Evolutionary conservation across 2,888 invertebrate species (phyloP).

Genomic region (Alsophila aescularia): DNA sequence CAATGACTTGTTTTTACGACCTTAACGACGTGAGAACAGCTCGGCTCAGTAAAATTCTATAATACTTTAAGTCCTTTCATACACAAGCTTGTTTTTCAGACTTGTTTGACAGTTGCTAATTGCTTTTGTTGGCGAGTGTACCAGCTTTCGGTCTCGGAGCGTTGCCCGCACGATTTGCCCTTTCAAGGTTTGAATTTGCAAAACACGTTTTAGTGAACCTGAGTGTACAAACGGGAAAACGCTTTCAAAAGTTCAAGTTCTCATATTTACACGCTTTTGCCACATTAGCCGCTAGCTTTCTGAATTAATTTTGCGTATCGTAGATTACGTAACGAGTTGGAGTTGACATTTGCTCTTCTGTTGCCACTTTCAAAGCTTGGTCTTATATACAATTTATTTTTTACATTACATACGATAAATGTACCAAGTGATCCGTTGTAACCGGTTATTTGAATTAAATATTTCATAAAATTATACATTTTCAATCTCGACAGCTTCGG

Average conservation of each 20-base stretch:
- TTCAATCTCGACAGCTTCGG: no score
- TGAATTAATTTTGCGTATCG: constrained; percentile 29
- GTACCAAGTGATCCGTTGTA: not conserved
- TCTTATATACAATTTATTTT: constrained; percentile 13
- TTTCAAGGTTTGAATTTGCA: constrained; percentile 41
- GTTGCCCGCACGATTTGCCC: constrained; percentile 37
- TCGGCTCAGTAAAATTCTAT: constrained; percentile 25
- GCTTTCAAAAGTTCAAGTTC: constrained; percentile 36
- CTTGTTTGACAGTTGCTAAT: constrained; percentile 53
- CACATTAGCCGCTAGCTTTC: constrained; percentile 34
- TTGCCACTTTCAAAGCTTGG: constrained; percentile 1
- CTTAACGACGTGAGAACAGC: constrained; percentile 33
- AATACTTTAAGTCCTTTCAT: constrained; percentile 33
- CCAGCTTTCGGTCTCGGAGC: constrained; percentile 34
- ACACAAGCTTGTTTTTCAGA: constrained; percentile 42
- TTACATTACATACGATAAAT: not conserved
- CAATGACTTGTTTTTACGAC: constrained; percentile 28
- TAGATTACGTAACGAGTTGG: constrained; percentile 27
- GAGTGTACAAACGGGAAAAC: constrained; percentile 26
- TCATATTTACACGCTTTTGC: constrained; percentile 31
- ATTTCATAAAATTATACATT: no score
- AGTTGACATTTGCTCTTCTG: constrained; percentile 32
- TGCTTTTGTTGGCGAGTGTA: constrained; percentile 47
- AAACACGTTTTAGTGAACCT: constrained; percentile 41
- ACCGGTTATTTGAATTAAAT: not conserved